Conservation (phyloP, 2,888 invertebrate genomes). For the Ligdia adustata region DNA sequence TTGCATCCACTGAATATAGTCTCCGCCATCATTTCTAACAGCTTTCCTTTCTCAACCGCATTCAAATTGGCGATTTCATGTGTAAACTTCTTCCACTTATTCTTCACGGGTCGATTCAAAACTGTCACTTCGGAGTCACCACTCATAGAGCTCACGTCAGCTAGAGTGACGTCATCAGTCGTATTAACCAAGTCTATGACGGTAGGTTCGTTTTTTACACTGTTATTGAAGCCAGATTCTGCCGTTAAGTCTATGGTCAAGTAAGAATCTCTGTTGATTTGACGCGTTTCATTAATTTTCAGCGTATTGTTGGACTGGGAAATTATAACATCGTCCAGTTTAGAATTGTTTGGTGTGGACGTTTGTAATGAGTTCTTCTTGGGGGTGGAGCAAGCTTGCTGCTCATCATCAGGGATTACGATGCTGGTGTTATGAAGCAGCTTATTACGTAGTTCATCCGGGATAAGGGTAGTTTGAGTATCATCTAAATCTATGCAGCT, state of each 20-base stretch:
- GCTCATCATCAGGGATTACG: slow-evolving; percentile 21
- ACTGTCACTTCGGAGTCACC: slow-evolving; percentile 71
- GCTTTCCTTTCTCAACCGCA: slow-evolving; percentile 54
- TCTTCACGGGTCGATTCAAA: slow-evolving; percentile 35
- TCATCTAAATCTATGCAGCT: slow-evolving; percentile 26
- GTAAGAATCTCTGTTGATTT: slow-evolving; percentile 60
- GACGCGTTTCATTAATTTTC: slow-evolving; percentile 53
- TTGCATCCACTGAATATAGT: slow-evolving; percentile 66
- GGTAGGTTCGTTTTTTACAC: neutral
- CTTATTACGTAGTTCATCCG: neutral
- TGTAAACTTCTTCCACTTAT: slow-evolving; percentile 52
- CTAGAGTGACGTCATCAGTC: slow-evolving; percentile 44
- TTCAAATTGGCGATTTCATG: slow-evolving; percentile 61
- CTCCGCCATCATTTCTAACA: slow-evolving; percentile 61
- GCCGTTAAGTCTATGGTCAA: slow-evolving; percentile 70
- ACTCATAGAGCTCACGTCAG: slow-evolving; percentile 53
- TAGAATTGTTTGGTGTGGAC: slow-evolving; percentile 1
- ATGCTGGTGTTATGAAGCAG: slow-evolving; percentile 3
- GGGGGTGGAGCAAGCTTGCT: slow-evolving; percentile 5
- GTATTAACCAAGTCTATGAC: neutral
- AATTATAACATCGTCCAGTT: slow-evolving; percentile 14
- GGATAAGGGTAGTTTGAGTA: slow-evolving; percentile 1
- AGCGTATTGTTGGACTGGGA: slow-evolving; percentile 29
- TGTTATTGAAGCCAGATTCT: slow-evolving; percentile 31
- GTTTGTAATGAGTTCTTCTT: neutral